phyloP scores from a whole-genome alignment of 2,113 vertebrate genomes.

The Sardina pilchardus region DNA sequence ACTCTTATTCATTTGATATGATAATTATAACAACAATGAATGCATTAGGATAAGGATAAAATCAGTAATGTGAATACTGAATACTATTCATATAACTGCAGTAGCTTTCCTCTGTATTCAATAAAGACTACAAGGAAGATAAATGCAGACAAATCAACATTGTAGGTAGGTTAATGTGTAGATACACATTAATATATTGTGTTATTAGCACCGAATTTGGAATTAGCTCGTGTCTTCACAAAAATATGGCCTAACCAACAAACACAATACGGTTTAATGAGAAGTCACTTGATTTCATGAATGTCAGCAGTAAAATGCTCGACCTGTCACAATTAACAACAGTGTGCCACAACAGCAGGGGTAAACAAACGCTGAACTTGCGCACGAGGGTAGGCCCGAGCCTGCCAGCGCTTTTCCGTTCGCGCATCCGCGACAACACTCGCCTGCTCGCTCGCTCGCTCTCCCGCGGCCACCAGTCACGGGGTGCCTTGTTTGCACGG shows the following conservation, averaged over 20 bases:
- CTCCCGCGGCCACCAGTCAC: constrained; percentile 1
- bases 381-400: neutral
- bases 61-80: no score
- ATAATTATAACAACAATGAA: neutral
- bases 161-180: no score
- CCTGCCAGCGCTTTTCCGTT: neutral
- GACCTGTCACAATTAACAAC: neutral
- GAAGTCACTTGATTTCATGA: neutral
- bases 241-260: no score
- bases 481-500: constrained; percentile 1
- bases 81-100: no score
- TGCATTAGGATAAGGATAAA: no score
- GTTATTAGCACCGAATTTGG: no score
- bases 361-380: neutral
- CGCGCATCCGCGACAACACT: neutral
- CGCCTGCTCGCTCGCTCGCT: constrained; percentile 5
- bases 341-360: neutral
- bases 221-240: no score
- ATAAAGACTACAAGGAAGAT: no score
- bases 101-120: no score
- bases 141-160: no score
- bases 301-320: no score
- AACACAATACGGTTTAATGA: neutral
- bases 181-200: no score
- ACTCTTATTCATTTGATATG: neutral